Percentiles rank a stretch among this genome's conserved stretches.
Evolutionary conservation across 2,113 vertebrate species (phyloP).

Genomic region (Danionella cerebrum): DNA sequence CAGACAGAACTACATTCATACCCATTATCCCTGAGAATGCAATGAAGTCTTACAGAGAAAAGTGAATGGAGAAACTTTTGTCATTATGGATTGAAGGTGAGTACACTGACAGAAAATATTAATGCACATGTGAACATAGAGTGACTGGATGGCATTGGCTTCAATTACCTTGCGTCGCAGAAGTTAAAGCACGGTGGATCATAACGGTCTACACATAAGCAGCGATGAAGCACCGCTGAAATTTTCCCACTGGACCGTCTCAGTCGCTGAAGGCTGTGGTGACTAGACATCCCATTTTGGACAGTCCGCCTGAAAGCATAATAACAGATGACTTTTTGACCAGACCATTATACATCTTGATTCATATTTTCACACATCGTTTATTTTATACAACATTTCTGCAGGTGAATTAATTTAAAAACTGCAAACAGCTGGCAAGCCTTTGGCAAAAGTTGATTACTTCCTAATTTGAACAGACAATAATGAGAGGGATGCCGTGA

Average conservation of each 20-base stretch:
- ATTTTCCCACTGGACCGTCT: constrained; percentile 38
- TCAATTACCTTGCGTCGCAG: constrained; percentile 45
- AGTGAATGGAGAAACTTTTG: too few relatives aligned
- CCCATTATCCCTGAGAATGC: too few relatives aligned
- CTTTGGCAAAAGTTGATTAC: too few relatives aligned
- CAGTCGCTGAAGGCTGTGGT: constrained; percentile 50
- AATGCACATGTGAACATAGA: background rate
- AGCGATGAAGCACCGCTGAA: constrained; percentile 38
- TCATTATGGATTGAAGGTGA: too few relatives aligned
- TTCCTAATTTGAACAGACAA: too few relatives aligned
- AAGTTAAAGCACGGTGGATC: constrained; percentile 51
- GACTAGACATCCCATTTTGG: constrained; percentile 63
- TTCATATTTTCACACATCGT: background rate
- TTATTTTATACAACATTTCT: too few relatives aligned
- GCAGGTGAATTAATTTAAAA: too few relatives aligned
- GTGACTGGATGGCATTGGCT: too few relatives aligned
- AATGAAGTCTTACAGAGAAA: too few relatives aligned
- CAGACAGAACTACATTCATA: too few relatives aligned
- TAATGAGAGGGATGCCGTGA: too few relatives aligned
- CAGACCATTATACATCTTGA: background rate
- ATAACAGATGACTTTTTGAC: background rate
- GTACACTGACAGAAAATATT: background rate
- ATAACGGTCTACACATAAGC: constrained; percentile 39
- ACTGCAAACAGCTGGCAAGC: too few relatives aligned
- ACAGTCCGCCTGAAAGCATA: constrained; percentile 50